Evolutionary conservation across 2,797 vertebrate genomes (phyloP).

Genomic region (Chromobotia macracanthus): DNA sequence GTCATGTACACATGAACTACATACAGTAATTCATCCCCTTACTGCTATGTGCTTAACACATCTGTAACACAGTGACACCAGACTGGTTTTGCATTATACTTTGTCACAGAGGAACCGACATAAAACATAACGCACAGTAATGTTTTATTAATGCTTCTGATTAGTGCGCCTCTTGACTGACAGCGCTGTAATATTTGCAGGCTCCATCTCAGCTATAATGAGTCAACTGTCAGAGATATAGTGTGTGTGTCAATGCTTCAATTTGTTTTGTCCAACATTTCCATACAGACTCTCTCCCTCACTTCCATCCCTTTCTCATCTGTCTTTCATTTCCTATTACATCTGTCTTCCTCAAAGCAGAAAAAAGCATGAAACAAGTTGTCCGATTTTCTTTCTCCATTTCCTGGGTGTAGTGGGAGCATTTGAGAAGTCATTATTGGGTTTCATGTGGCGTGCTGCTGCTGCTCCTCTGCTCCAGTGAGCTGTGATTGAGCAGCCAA

Average conservation of each 20-base stretch:
- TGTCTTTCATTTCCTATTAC: constrained; percentile 30
- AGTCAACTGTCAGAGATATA: constrained; percentile 29
- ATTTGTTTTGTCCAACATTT: constrained; percentile 19
- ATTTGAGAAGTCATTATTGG: constrained; percentile 45
- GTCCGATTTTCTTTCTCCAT: constrained; percentile 36
- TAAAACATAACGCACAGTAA: constrained; percentile 5
- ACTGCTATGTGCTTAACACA: neutral
- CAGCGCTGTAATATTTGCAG: constrained; percentile 26
- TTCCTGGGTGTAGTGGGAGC: constrained; percentile 14
- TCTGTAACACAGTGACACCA: neutral
- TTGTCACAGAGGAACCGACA: neutral
- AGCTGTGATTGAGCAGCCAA: constrained; percentile 54
- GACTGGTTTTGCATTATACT: neutral
- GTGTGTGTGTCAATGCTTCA: constrained; percentile 18
- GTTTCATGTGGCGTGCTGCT: constrained; percentile 49
- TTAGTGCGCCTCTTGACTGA: constrained; percentile 20
- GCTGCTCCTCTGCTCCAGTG: constrained; percentile 34
- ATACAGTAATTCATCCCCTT: constrained; percentile 3
- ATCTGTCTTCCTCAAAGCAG: neutral
- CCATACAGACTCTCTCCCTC: constrained; percentile 12
- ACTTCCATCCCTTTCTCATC: neutral
- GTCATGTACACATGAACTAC: neutral
- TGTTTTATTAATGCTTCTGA: constrained; percentile 44
- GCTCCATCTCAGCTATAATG: constrained; percentile 21
- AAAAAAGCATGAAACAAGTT: constrained; percentile 22